Evolutionary conservation across 1,140 invertebrate genomes (phyloP).

Genomic region (Melitaea cinxia): DNA sequence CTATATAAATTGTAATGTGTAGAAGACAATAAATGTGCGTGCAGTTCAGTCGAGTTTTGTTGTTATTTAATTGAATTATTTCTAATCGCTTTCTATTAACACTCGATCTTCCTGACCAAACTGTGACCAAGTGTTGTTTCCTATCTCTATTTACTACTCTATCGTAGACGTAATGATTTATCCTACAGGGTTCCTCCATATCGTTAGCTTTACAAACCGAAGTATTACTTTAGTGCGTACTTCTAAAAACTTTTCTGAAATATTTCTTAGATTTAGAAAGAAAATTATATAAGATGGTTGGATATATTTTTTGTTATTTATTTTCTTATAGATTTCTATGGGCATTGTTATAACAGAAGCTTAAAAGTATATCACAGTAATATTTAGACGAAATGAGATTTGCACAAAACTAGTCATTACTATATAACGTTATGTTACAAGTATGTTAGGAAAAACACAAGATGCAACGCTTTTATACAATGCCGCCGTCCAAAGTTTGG

Average conservation of each 20-base stretch:
- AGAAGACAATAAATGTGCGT: constrained; percentile 53
- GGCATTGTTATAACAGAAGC: constrained; percentile 16
- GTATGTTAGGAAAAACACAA: constrained; percentile 23
- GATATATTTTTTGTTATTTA: constrained; percentile 53
- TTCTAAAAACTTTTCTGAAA: constrained; percentile 59
- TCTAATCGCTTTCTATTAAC: constrained; percentile 52
- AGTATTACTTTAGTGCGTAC: constrained; percentile 71
- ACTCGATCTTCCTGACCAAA: constrained; percentile 62
- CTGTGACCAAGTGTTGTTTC: constrained; percentile 72
- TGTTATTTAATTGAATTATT: constrained; percentile 54
- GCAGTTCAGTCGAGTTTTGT: constrained; percentile 58
- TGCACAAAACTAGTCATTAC: constrained; percentile 20
- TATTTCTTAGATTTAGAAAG: constrained; percentile 71
- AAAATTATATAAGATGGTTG: constrained; percentile 49
- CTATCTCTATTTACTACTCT: constrained; percentile 63
- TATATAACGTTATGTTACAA: constrained; percentile 13
- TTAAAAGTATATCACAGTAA: constrained; percentile 9
- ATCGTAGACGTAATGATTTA: constrained; percentile 63
- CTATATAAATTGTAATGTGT: constrained; percentile 29
- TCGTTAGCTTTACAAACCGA: constrained; percentile 77
- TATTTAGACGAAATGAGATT: constrained; percentile 1
- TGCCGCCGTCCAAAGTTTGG: constrained; percentile 51
- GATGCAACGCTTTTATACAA: constrained; percentile 48
- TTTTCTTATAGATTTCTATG: constrained; percentile 29
- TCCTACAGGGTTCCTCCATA: constrained; percentile 80